A percentile compares a stretch with the other conserved stretches of the same genome.
phyloP scores from a whole-genome alignment of 2,888 invertebrate species.

The Fragum whitleyi region DNA sequence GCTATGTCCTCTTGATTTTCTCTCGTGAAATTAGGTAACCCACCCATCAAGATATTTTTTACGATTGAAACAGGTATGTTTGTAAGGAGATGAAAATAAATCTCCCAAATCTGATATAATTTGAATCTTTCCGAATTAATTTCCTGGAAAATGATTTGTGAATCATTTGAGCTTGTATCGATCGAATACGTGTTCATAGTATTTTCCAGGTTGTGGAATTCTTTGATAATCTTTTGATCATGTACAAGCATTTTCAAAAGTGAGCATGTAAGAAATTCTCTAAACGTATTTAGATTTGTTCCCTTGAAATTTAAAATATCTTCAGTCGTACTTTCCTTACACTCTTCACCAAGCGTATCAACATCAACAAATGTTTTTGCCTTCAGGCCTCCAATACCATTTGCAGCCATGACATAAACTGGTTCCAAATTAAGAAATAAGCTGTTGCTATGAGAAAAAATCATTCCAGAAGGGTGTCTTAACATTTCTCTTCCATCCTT shows the following conservation, averaged over 20 bases:
- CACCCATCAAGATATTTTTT: constrained; percentile 6
- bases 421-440: background rate
- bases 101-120: background rate
- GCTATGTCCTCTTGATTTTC: constrained; percentile 12
- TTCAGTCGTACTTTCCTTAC: background rate
- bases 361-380: background rate
- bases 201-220: background rate
- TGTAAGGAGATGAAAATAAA: background rate
- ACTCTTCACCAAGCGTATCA: background rate
- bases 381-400: constrained; percentile 10
- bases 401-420: background rate
- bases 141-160: background rate
- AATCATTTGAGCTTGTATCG: background rate
- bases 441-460: background rate
- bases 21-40: background rate
- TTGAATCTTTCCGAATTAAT: background rate
- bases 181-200: background rate
- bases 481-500: background rate
- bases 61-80: background rate
- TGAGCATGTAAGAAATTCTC: background rate
- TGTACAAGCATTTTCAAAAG: background rate
- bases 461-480: background rate
- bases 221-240: background rate
- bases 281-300: background rate
- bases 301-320: constrained; percentile 2